Conservation (phyloP, 2,888 invertebrate species). For the Athalia cordata region DNA sequence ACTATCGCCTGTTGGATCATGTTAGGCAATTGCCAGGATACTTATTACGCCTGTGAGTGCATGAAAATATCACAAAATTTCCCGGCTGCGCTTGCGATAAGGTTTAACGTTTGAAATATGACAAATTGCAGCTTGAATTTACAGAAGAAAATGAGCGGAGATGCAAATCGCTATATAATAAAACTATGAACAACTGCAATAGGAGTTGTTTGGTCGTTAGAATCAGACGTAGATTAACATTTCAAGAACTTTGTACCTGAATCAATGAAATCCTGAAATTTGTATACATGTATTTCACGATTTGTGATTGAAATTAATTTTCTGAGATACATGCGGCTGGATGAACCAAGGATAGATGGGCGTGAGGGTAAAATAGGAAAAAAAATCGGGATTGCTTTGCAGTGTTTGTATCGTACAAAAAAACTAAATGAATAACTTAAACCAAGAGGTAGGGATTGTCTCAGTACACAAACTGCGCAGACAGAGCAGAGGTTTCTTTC, state of each 20-base stretch:
- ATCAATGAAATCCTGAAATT: constrained; percentile 32
- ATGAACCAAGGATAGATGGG: no score
- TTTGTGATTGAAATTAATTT: not conserved
- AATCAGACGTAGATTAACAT: constrained; percentile 12
- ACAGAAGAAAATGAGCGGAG: not conserved
- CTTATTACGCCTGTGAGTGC: no score
- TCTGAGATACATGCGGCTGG: no score
- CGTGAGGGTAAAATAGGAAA: no score
- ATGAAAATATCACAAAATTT: not conserved
- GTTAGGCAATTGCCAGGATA: no score
- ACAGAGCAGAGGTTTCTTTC: not conserved
- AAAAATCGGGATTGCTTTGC: no score
- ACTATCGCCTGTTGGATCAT: no score
- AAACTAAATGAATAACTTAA: no score
- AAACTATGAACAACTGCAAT: not conserved
- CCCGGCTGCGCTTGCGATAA: not conserved
- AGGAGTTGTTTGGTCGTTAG: not conserved
- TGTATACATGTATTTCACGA: not conserved
- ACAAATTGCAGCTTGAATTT: not conserved
- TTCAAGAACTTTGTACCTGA: constrained; percentile 42
- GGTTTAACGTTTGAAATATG: not conserved
- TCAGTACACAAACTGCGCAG: no score
- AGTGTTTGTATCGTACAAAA: no score
- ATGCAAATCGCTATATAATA: not conserved
- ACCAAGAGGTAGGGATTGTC: no score